Conservation (phyloP, 2,797 vertebrate genomes). For the Naso thynnoides region DNA sequence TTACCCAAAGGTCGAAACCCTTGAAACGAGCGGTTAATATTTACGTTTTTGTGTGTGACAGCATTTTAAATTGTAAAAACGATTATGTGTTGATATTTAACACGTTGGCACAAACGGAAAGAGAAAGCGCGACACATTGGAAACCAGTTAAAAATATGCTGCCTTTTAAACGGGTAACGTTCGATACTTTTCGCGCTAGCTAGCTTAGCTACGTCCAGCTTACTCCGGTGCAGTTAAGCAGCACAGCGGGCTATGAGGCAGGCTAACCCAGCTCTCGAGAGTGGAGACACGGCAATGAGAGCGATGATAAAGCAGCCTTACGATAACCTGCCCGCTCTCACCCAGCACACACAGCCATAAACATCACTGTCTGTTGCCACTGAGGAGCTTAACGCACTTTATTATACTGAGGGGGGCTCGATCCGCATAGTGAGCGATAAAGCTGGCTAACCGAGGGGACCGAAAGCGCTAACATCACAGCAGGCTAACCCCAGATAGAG, state of each 20-base stretch:
- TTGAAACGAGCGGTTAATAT: not conserved
- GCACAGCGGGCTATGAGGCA: not conserved
- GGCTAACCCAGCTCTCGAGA: conserved; percentile 15
- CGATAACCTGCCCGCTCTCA: conserved; percentile 1
- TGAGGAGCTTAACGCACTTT: not conserved
- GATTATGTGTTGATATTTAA: not conserved
- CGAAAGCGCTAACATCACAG: conserved; percentile 38
- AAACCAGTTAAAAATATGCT: not conserved
- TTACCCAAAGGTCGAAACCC: not conserved
- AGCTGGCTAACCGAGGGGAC: conserved; percentile 29
- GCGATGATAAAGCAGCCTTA: not conserved
- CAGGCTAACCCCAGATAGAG: conserved; percentile 47
- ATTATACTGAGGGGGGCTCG: not conserved
- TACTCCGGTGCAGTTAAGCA: not conserved
- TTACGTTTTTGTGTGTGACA: not conserved
- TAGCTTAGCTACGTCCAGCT: conserved; percentile 31
- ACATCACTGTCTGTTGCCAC: not conserved
- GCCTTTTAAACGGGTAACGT: not conserved
- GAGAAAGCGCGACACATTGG: not conserved
- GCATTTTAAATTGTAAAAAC: not conserved
- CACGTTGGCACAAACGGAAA: not conserved
- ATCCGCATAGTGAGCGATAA: not conserved
- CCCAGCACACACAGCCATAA: not conserved
- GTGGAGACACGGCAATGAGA: not conserved
- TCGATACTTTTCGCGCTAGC: conserved; percentile 31